Conservation (phyloP, 2,797 vertebrate genomes). For the Melanotaenia maccullochi region DNA sequence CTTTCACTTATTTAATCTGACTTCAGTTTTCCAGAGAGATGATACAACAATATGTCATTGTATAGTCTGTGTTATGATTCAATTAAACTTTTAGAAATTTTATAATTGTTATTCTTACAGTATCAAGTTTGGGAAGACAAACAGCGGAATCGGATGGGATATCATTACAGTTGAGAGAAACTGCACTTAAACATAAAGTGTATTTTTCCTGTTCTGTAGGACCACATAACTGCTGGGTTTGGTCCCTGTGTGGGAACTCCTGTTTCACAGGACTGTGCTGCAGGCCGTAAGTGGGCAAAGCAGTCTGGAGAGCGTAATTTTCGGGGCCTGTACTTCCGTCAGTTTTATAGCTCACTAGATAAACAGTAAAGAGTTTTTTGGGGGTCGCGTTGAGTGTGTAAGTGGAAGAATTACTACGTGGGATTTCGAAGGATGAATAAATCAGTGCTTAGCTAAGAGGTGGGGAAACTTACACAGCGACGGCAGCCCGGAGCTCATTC, state of each 20-base stretch:
- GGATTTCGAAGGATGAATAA: slow-evolving; percentile 13
- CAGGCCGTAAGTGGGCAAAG: slow-evolving; percentile 47
- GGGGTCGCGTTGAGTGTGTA: neutral
- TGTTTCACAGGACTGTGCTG: slow-evolving; percentile 13
- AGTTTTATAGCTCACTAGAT: slow-evolving; percentile 38
- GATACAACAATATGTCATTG: neutral
- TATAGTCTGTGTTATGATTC: neutral
- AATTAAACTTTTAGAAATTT: neutral
- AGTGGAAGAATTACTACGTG: neutral
- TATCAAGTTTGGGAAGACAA: neutral
- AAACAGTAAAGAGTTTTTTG: slow-evolving; percentile 18
- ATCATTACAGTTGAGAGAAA: neutral
- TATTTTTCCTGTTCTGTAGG: neutral
- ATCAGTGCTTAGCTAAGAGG: slow-evolving; percentile 14
- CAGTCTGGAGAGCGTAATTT: slow-evolving; percentile 54
- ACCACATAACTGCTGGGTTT: neutral
- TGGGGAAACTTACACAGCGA: slow-evolving; percentile 32
- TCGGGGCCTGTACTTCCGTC: slow-evolving; percentile 80
- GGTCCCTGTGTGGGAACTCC: slow-evolving; percentile 3
- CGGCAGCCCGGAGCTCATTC: slow-evolving; percentile 35
- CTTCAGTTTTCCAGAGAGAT: neutral
- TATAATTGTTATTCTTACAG: neutral
- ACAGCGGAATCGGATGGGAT: neutral
- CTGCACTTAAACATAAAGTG: neutral
- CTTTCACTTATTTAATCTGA: neutral